phyloP scores from a whole-genome alignment of 2,797 vertebrate species.

The Hydrophis major region DNA sequence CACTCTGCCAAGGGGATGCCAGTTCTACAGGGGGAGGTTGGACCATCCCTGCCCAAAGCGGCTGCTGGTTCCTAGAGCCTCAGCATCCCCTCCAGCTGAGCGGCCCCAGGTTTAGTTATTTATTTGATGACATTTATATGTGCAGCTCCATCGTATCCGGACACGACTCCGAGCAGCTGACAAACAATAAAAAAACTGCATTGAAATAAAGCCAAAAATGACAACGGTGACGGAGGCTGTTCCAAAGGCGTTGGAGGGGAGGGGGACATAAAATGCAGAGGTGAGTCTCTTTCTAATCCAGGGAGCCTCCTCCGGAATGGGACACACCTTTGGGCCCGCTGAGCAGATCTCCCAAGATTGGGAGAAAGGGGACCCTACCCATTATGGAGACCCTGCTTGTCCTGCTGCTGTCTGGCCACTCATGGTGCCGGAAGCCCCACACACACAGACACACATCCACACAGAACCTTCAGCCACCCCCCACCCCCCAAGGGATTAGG shows the following conservation, averaged over 20 bases:
- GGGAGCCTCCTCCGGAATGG: not conserved
- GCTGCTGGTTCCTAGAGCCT: not conserved
- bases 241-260: not conserved
- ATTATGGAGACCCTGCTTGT: too few species aligned
- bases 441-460: not conserved
- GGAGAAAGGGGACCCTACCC: not conserved
- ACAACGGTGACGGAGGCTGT: not conserved
- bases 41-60: not conserved
- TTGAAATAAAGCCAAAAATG: not conserved
- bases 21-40: not conserved
- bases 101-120: not conserved
- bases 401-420: not conserved
- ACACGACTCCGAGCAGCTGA: not conserved
- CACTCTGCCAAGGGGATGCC: not conserved
- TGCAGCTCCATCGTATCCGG: not conserved
- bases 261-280: not conserved
- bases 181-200: not conserved
- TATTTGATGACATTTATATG: not conserved
- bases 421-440: not conserved
- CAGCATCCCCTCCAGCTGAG: not conserved
- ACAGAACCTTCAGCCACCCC: not conserved
- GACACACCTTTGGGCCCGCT: not conserved
- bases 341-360: not conserved
- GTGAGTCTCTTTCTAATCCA: not conserved
- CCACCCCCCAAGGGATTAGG: not conserved